Conservation (phyloP, 2,113 vertebrate species). For the Pelodiscus sinensis region DNA sequence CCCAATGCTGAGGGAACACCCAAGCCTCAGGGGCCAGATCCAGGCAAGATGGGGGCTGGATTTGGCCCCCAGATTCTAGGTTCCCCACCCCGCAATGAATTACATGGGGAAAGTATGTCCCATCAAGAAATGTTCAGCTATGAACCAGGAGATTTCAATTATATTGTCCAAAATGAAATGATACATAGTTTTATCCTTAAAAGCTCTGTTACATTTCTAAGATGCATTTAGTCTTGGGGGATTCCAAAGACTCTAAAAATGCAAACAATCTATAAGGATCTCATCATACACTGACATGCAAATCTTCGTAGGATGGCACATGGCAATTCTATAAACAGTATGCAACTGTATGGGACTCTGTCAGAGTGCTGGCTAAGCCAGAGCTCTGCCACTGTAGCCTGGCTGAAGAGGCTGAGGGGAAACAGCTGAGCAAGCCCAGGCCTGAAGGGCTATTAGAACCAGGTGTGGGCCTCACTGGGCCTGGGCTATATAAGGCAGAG, state of each 20-base stretch:
- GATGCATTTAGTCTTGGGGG: conserved; percentile 35
- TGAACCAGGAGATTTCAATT: conserved; percentile 18
- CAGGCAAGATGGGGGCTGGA: too few species aligned
- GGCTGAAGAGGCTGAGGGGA: too few species aligned
- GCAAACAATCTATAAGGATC: background rate
- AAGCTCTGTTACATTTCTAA: background rate
- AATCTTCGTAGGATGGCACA: background rate
- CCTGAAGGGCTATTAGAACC: too few species aligned
- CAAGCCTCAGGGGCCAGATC: too few species aligned
- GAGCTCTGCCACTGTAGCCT: too few species aligned
- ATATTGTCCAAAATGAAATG: background rate
- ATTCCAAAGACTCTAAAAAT: conserved; percentile 26
- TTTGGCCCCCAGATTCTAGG: too few species aligned
- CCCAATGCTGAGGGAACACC: too few species aligned
- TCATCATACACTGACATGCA: background rate
- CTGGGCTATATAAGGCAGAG: too few species aligned
- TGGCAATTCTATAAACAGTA: conserved; percentile 35
- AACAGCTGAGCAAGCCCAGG: too few species aligned
- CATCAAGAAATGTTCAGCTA: conserved; percentile 35
- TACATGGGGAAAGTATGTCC: background rate
- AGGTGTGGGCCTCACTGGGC: too few species aligned
- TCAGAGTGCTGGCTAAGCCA: too few species aligned
- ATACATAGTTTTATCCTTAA: background rate
- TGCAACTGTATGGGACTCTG: conserved; percentile 32
- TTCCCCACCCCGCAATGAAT: too few species aligned